Conservation (phyloP, 1,140 invertebrate species). For the Nebria ingens region DNA sequence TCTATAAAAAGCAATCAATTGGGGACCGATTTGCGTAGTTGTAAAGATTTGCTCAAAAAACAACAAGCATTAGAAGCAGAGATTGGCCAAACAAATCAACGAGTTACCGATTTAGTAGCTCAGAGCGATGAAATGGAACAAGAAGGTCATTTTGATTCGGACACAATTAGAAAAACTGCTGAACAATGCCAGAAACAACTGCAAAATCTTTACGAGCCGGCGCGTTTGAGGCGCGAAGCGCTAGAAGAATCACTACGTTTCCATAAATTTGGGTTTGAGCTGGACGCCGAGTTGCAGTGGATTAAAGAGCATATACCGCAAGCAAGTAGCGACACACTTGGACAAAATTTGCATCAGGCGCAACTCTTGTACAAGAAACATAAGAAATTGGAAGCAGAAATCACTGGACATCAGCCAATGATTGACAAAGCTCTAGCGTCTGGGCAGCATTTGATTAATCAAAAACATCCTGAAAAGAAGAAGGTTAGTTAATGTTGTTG, state of each 20-base stretch:
- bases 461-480: conserved; percentile 63
- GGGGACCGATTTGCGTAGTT: conserved; percentile 75
- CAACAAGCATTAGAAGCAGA: conserved; percentile 77
- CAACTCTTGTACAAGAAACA: conserved; percentile 90
- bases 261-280: conserved; percentile 91
- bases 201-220: conserved; percentile 50
- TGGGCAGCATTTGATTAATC: conserved; percentile 57
- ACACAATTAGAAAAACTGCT: conserved; percentile 70
- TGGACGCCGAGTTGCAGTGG: conserved; percentile 92
- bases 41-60: conserved; percentile 79
- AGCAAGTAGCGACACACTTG: conserved; percentile 63
- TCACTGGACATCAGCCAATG: conserved; percentile 67
- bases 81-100: conserved; percentile 62
- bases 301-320: conserved; percentile 80
- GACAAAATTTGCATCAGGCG: conserved; percentile 81
- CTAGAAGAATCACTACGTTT: conserved; percentile 70
- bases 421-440: conserved; percentile 70
- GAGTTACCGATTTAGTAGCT: conserved; percentile 63
- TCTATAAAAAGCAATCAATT: conserved; percentile 70
- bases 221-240: conserved; percentile 54
- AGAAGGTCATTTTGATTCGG: conserved; percentile 87
- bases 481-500: conserved; percentile 41
- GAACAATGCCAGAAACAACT: conserved; percentile 58
- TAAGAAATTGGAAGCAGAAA: conserved; percentile 79
- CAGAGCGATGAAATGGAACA: conserved; percentile 81